phyloP scores from a whole-genome alignment of 2,888 invertebrate genomes.

The Lamellibrachia columna region DNA sequence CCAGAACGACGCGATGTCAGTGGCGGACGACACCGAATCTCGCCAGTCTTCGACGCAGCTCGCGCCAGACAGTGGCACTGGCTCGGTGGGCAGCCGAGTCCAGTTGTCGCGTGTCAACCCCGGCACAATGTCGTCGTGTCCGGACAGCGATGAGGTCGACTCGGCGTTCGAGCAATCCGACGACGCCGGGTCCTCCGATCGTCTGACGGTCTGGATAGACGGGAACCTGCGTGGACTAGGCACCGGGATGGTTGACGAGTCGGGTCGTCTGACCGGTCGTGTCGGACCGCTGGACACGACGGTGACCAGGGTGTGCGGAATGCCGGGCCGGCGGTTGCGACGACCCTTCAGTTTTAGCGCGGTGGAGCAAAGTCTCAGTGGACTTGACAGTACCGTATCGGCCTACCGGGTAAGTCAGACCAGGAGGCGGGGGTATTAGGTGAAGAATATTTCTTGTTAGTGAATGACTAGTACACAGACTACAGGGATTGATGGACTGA shows the following conservation, averaged over 20 bases:
- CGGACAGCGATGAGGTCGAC: background rate
- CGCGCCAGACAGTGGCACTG: background rate
- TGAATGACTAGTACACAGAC: no score
- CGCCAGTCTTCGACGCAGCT: background rate
- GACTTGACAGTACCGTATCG: background rate
- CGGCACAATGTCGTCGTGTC: background rate
- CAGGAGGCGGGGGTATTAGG: background rate
- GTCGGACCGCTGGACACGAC: background rate
- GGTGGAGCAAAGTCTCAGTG: background rate
- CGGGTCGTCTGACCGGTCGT: background rate
- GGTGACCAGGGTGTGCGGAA: background rate
- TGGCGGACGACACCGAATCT: background rate
- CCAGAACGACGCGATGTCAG: background rate
- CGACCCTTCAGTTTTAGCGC: conserved; percentile 5
- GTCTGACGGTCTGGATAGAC: background rate
- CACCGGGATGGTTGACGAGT: background rate
- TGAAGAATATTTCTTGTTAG: no score
- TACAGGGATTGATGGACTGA: no score
- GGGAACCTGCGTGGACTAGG: background rate
- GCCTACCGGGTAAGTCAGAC: background rate
- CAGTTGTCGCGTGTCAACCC: background rate
- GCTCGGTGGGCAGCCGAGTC: background rate
- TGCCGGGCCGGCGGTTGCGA: background rate
- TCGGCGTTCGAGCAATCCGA: background rate
- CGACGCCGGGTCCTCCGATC: background rate